Conservation (phyloP, 2,113 vertebrate species). For the Erythrocercus mccallii region DNA sequence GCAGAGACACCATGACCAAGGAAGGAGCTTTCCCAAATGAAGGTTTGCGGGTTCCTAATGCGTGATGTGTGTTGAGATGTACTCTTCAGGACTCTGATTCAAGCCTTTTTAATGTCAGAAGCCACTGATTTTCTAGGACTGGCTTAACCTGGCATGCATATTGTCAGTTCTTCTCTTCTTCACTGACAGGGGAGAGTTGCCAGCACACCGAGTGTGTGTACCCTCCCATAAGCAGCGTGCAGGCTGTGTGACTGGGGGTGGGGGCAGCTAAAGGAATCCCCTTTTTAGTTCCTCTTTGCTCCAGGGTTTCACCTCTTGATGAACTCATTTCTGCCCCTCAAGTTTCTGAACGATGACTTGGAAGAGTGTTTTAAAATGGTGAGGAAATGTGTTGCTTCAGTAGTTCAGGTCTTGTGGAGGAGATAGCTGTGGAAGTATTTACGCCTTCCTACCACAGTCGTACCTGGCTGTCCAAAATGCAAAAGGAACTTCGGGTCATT, state of each 20-base stretch:
- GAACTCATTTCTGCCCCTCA: not conserved
- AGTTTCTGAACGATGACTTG: not conserved
- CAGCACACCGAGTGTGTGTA: not conserved
- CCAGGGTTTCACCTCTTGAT: not conserved
- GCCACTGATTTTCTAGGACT: not conserved
- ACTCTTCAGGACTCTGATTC: not conserved
- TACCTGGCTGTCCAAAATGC: not conserved
- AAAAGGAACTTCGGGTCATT: not conserved
- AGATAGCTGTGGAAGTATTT: not conserved
- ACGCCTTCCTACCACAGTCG: not conserved
- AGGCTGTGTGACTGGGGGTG: not conserved
- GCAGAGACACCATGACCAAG: not conserved
- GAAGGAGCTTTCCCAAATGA: not conserved
- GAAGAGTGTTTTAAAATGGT: not conserved
- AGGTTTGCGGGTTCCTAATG: not conserved
- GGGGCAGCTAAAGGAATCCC: not conserved
- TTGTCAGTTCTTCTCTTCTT: not conserved
- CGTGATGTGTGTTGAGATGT: not conserved
- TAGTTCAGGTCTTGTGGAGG: not conserved
- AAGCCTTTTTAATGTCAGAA: not conserved
- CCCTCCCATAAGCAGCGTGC: not conserved
- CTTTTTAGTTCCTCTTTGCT: not conserved
- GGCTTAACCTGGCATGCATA: not conserved
- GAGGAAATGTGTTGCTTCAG: not conserved
- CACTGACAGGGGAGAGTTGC: not conserved